A percentile compares a stretch with the other conserved stretches of the same genome.
These are phyloP conservation scores for Mesochorus sp. DNA, from an alignment of 2,888 invertebrate genomes.

Conservation along the genomic window DNA sequence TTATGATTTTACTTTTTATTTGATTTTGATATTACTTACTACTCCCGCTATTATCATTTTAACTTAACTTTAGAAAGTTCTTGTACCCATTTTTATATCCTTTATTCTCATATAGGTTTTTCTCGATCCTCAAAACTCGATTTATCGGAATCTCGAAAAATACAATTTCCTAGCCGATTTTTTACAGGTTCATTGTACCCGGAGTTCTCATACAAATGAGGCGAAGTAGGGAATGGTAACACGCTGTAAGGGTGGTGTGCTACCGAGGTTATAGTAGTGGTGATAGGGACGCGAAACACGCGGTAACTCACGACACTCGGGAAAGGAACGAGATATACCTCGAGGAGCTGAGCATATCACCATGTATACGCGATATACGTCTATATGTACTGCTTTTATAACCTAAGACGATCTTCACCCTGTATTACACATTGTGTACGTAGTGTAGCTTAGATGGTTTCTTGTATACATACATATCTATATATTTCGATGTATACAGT, in stretches of 20 bases:
- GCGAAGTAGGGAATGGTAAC: background rate
- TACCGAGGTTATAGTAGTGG: background rate
- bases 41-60: too few species aligned
- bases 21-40: too few species aligned
- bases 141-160: too few species aligned
- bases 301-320: conserved; percentile 7
- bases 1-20: too few species aligned
- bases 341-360: conserved; percentile 7
- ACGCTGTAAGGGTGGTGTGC: background rate
- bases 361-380: background rate
- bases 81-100: too few species aligned
- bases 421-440: background rate
- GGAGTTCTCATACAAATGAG: background rate
- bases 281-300: conserved; percentile 16
- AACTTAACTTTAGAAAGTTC: too few species aligned
- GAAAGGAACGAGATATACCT: background rate
- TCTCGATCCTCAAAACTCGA: too few species aligned
- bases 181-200: background rate
- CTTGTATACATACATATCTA: conserved; percentile 22
- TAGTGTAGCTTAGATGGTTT: background rate
- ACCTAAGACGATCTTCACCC: conserved; percentile 8
- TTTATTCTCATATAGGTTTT: too few species aligned
- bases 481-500: too few species aligned
- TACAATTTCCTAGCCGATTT: background rate
- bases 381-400: background rate